These are phyloP conservation scores for Geophilus truncorum DNA, from an alignment of 2,888 invertebrate species.

Conservation along the genomic window DNA sequence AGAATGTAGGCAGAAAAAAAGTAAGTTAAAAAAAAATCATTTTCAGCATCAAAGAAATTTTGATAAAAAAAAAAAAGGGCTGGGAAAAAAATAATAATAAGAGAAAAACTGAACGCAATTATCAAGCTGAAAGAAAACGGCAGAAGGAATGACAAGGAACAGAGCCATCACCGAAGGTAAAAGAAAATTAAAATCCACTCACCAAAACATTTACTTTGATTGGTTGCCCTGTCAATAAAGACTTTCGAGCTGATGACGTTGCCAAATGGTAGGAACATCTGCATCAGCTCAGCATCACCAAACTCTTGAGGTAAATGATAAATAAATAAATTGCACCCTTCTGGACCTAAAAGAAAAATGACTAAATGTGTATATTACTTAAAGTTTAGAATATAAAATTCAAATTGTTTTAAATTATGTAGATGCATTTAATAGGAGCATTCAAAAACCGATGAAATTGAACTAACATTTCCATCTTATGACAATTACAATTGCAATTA, in stretches of 20 bases:
- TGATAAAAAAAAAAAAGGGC: not conserved
- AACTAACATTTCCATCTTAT: no score
- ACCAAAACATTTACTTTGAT: constrained; percentile 99
- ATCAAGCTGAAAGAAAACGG: not conserved
- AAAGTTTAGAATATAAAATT: no score
- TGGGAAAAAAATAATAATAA: not conserved
- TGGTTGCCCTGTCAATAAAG: constrained; percentile 98
- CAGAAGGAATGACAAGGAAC: not conserved
- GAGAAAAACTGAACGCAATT: constrained; percentile 21
- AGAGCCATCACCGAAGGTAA: constrained; percentile 17
- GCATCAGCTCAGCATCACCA: constrained; percentile 97
- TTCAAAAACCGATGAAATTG: no score
- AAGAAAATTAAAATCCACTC: constrained; percentile 49
- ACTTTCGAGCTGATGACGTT: constrained; percentile 99
- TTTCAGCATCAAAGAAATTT: constrained; percentile 6
- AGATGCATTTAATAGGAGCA: no score
- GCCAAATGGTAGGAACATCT: constrained; percentile 99
- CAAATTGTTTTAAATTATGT: not conserved
- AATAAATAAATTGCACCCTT: constrained; percentile 99
- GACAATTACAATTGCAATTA: no score
- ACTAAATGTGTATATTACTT: no score
- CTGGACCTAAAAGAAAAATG: constrained; percentile 75
- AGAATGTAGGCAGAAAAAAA: constrained; percentile 17
- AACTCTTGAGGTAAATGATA: constrained; percentile 99
- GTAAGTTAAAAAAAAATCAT: constrained; percentile 14